A percentile compares a stretch with the other conserved stretches of the same genome.
phyloP scores from a whole-genome alignment of 1,140 invertebrate species.

The Zaprionus ghesquierei region DNA sequence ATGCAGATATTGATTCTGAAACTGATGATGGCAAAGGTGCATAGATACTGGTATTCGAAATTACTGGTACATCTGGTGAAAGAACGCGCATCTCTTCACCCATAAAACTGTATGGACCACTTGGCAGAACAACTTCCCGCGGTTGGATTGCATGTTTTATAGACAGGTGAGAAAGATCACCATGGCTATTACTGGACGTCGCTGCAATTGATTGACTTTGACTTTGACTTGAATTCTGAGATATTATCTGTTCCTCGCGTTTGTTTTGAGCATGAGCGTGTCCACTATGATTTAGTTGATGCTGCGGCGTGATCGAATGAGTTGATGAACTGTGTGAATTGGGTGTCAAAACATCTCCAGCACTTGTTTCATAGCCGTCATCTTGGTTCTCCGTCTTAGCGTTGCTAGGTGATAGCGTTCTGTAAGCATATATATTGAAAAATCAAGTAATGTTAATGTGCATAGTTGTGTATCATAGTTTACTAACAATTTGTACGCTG shows the following conservation, averaged over 20 bases:
- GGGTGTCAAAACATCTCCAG: slow-evolving; percentile 88
- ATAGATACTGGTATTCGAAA: slow-evolving; percentile 19
- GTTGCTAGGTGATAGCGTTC: slow-evolving; percentile 83
- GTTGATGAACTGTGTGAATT: slow-evolving; percentile 85
- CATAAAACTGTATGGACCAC: slow-evolving; percentile 57
- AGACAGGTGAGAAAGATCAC: not conserved
- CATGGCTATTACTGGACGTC: slow-evolving; percentile 8
- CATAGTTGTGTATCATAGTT: slow-evolving; percentile 13
- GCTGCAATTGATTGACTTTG: slow-evolving; percentile 20
- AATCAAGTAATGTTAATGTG: not conserved
- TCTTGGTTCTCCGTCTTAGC: slow-evolving; percentile 89
- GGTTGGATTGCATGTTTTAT: not conserved
- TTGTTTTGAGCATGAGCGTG: slow-evolving; percentile 36
- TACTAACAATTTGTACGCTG: slow-evolving; percentile 71
- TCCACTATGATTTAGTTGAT: slow-evolving; percentile 55
- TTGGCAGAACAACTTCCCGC: slow-evolving; percentile 16
- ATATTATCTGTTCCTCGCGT: slow-evolving; percentile 39
- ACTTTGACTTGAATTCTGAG: slow-evolving; percentile 13
- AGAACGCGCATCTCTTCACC: slow-evolving; percentile 51
- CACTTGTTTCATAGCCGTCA: slow-evolving; percentile 93
- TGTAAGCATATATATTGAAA: slow-evolving; percentile 21
- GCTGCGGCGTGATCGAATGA: slow-evolving; percentile 83
- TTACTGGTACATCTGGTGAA: slow-evolving; percentile 23
- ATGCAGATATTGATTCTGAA: slow-evolving; percentile 1
- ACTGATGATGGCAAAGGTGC: slow-evolving; percentile 5